These are phyloP conservation scores for Nothoprocta perdicaria DNA, from an alignment of 2,113 vertebrate species.

Conservation along the genomic window DNA sequence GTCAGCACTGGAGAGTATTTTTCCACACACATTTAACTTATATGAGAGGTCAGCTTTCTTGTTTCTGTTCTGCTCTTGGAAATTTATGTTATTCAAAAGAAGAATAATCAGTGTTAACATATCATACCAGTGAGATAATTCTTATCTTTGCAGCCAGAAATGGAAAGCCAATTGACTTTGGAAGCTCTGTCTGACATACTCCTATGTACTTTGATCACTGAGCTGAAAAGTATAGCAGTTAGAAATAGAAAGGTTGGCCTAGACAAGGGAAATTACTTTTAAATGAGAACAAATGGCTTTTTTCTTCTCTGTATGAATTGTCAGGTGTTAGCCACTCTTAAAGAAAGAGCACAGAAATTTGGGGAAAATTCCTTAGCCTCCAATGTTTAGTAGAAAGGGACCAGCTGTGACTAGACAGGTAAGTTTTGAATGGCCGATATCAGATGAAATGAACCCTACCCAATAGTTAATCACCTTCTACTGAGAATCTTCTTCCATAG, in stretches of 20 bases:
- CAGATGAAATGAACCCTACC: background rate
- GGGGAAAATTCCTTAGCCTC: background rate
- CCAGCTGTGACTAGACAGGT: background rate
- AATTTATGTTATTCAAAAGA: background rate
- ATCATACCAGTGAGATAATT: background rate
- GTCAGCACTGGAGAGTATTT: background rate
- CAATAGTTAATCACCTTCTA: background rate
- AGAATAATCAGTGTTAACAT: background rate
- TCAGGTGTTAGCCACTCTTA: background rate
- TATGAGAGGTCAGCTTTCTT: background rate
- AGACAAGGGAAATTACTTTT: background rate
- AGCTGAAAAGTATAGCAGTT: background rate
- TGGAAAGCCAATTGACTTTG: background rate
- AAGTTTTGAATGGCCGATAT: background rate
- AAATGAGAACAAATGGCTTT: background rate
- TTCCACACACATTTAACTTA: background rate
- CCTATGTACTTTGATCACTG: background rate
- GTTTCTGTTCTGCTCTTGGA: background rate
- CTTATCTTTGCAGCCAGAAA: background rate
- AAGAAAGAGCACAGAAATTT: background rate
- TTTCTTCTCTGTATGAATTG: background rate
- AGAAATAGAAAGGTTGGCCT: background rate
- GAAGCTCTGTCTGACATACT: background rate
- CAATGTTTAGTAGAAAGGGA: background rate
- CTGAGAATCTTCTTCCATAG: background rate